A percentile compares a stretch with the other conserved stretches of the same genome.
Conservation (phyloP, 2,113 vertebrate genomes). For the Myrmecophaga tridactyla region DNA sequence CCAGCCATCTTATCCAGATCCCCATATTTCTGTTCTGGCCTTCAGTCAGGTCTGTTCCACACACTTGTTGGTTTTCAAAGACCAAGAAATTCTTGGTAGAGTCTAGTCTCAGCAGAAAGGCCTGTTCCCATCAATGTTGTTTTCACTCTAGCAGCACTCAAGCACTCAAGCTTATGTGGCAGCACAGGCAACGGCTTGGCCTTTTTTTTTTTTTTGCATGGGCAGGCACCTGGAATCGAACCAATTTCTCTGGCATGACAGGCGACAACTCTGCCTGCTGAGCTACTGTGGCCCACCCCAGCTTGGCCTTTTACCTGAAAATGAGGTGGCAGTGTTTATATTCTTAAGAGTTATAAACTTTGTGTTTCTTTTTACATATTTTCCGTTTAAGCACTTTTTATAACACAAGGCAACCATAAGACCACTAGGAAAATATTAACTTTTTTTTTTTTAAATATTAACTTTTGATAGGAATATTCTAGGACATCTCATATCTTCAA, state of each 20-base stretch:
- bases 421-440: not conserved
- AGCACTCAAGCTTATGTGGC: not conserved
- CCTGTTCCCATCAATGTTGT: not conserved
- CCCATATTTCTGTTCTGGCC: not conserved
- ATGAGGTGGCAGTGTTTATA: not conserved
- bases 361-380: not conserved
- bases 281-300: too few species aligned
- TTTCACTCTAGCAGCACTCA: not conserved
- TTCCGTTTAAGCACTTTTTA: not conserved
- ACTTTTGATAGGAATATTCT: not conserved
- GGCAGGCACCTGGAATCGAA: too few species aligned
- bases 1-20: not conserved
- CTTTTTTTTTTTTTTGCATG: too few species aligned
- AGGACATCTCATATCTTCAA: not conserved
- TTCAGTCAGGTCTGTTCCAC: not conserved
- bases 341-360: not conserved
- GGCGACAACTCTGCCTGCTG: too few species aligned
- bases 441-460: slow-evolving; percentile 23
- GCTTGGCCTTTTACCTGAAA: slow-evolving; percentile 21
- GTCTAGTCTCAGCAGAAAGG: not conserved
- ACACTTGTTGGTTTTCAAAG: not conserved
- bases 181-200: not conserved
- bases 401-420: not conserved
- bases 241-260: too few species aligned
- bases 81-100: not conserved